Base-by-base conservation (phyloP, 2,888 invertebrate genomes). In the Tenthredo livida region DNA sequence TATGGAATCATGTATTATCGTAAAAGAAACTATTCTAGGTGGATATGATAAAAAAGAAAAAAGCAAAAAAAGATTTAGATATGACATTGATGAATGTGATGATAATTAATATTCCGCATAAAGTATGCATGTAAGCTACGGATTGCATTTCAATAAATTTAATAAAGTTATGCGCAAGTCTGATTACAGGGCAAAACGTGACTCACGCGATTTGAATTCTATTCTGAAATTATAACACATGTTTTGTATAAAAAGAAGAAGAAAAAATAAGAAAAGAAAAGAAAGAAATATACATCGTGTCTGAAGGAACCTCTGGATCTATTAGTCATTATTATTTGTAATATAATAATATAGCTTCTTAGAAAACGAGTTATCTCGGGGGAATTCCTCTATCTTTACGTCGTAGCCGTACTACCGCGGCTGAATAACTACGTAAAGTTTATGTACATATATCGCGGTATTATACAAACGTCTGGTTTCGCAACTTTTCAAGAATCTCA, bases 71-170 rank as follows among this genome's bases (percentile, higher is more conserved):
- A 37, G 1, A 2, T 43, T 33, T 67, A n/a, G 21, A 73, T 17
- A 43, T 43, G 72, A 73, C 72, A 15, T 43, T 73, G 72, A 73
- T 73, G 40, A 43, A 73, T 73, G 72, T 21, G 40, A 43, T 73
- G 72, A 43, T 21, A n/a, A 43, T 73, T 43, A 43, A 43, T 40
- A 73, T 73, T 73, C 43, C 1, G 1, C 40, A 43, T 73, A 37
- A 10, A 70, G 70, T 67, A 25, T 67, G 21, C 54, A 6, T 61
- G 25, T 25, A 25, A 17, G 12, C 17, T 67, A 15, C 15, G 50
- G 25, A 54, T 50, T 77, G 50, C 15, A 77, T 77, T 50, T 77
- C 50, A 77, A 77, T 77, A 77, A 77, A 77, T 77, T 77, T 25
- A 25, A 54, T 54, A 17, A 29, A 77, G 17, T 77, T 50, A 77